These are phyloP conservation scores for Achlya flavicornis DNA, from an alignment of 2,888 invertebrate genomes.

Conservation along the genomic window DNA sequence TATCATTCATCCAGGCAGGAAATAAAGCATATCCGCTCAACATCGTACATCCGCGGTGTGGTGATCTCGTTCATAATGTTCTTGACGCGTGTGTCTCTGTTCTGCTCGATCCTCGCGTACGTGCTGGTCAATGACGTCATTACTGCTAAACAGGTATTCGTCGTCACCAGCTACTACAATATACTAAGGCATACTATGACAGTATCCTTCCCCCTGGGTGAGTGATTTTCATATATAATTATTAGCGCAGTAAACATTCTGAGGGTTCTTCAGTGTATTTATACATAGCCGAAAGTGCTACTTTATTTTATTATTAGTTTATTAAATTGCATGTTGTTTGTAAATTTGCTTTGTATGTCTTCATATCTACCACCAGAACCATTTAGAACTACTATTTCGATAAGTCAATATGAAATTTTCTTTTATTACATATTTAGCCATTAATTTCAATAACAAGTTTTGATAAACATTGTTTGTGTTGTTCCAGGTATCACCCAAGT, in stretches of 20 bases:
- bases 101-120: slow-evolving; percentile 91
- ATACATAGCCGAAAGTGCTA: too few species aligned
- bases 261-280: neutral
- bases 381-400: neutral
- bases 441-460: too few species aligned
- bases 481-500: slow-evolving; percentile 89
- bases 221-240: slow-evolving; percentile 20
- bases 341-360: neutral
- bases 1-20: slow-evolving; percentile 81
- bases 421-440: too few species aligned
- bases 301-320: neutral
- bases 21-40: slow-evolving; percentile 87
- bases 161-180: slow-evolving; percentile 95
- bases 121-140: slow-evolving; percentile 88
- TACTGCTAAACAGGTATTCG: slow-evolving; percentile 92
- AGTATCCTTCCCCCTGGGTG: slow-evolving; percentile 92
- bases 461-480: neutral
- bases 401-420: neutral
- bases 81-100: slow-evolving; percentile 93
- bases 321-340: neutral
- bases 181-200: slow-evolving; percentile 93
- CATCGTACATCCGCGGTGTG: slow-evolving; percentile 90
- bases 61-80: slow-evolving; percentile 94
- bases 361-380: neutral
- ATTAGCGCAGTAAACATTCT: neutral